phyloP scores from a whole-genome alignment of 2,888 invertebrate species.

The Phaedon cochleariae region DNA sequence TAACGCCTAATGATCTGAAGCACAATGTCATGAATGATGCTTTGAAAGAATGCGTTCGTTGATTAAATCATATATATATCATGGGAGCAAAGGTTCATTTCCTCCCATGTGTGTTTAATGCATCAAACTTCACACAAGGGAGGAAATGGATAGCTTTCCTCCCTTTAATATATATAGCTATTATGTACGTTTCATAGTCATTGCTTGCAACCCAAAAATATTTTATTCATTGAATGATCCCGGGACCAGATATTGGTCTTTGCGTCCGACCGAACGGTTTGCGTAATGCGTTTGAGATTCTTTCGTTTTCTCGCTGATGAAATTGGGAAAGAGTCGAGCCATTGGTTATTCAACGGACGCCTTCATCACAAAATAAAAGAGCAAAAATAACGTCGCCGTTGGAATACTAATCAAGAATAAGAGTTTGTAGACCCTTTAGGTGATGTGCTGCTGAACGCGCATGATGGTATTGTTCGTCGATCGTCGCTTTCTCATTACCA shows the following conservation, averaged over 20 bases:
- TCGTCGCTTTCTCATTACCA: background rate
- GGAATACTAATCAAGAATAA: constrained; percentile 40
- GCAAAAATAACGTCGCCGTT: constrained; percentile 41
- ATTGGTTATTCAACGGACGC: constrained; percentile 49
- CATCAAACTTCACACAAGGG: no score
- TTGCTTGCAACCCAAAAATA: no score
- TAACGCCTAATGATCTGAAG: no score
- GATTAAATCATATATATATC: no score
- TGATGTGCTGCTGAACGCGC: background rate
- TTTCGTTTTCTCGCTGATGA: constrained; percentile 40
- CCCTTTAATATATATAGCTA: no score
- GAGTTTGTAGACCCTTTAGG: constrained; percentile 35
- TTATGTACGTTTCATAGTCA: no score
- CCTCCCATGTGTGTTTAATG: no score
- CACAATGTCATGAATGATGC: no score
- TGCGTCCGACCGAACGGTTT: constrained; percentile 15
- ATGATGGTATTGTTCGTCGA: background rate
- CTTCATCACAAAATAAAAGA: constrained; percentile 55
- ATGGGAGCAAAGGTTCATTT: no score
- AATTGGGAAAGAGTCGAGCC: constrained; percentile 50
- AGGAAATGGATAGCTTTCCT: no score
- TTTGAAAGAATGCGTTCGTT: no score
- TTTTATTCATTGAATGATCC: constrained; percentile 24
- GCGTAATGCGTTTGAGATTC: constrained; percentile 43
- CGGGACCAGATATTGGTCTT: background rate